phyloP scores from a whole-genome alignment of 1,140 invertebrate genomes.

The Parapsyche elsis region DNA sequence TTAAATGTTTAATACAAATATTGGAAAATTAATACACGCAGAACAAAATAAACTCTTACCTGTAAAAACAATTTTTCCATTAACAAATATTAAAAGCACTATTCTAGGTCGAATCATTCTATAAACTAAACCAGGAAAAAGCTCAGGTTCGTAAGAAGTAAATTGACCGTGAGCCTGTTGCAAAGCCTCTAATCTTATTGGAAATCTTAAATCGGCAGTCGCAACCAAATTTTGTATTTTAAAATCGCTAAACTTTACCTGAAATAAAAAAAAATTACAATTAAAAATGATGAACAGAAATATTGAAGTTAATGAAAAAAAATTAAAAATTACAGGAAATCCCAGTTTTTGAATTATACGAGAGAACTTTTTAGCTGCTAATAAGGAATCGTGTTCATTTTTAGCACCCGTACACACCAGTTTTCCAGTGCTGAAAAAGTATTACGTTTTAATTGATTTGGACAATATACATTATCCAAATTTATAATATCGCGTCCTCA shows the following conservation, averaged over 20 bases:
- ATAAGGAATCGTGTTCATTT: constrained; percentile 92
- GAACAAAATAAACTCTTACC: constrained; percentile 67
- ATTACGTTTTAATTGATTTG: background rate
- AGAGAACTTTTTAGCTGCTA: constrained; percentile 97
- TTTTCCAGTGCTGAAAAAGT: constrained; percentile 87
- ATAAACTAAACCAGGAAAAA: constrained; percentile 98
- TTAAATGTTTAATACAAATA: constrained; percentile 29
- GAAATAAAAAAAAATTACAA: constrained; percentile 54
- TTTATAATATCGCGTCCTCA: no score
- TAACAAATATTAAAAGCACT: constrained; percentile 96
- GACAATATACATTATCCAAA: no score
- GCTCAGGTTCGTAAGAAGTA: constrained; percentile 89
- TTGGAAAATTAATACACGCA: background rate
- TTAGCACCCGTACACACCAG: constrained; percentile 98
- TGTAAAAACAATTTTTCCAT: constrained; percentile 97
- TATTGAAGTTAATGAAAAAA: background rate
- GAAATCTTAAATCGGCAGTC: constrained; percentile 97
- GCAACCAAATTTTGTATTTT: constrained; percentile 99
- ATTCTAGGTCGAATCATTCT: constrained; percentile 96
- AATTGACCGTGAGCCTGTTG: constrained; percentile 96
- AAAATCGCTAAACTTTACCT: constrained; percentile 96
- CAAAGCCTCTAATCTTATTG: constrained; percentile 94
- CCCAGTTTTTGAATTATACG: constrained; percentile 98
- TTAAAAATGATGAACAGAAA: background rate
- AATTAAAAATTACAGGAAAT: constrained; percentile 88